These are phyloP conservation scores for Ladona fulva DNA, from an alignment of 1,140 invertebrate genomes.

Conservation along the genomic window DNA sequence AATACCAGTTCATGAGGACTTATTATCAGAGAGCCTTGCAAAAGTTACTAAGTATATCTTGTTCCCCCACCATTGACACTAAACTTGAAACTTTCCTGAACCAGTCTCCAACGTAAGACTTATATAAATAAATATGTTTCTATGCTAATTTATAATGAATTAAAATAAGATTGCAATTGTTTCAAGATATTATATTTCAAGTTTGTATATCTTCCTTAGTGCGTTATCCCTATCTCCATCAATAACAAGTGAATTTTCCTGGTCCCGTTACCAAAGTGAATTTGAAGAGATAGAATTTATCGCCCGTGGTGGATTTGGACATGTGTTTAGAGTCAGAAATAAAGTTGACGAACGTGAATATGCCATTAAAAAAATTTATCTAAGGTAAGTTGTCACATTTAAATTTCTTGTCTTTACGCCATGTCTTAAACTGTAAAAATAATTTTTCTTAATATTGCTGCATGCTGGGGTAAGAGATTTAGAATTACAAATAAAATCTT, in stretches of 20 bases:
- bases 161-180: no score
- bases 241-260: slow-evolving; percentile 31
- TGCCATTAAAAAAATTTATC: slow-evolving; percentile 71
- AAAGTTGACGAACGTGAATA: slow-evolving; percentile 65
- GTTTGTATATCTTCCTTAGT: background rate
- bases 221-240: background rate
- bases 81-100: slow-evolving; percentile 13
- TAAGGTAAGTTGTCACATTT: slow-evolving; percentile 45
- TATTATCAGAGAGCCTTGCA: slow-evolving; percentile 53
- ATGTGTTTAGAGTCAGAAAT: slow-evolving; percentile 53
- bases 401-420: no score
- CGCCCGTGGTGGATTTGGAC: slow-evolving; percentile 65
- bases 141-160: slow-evolving; percentile 7
- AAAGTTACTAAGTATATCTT: slow-evolving; percentile 46
- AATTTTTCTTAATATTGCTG: no score
- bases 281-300: slow-evolving; percentile 65
- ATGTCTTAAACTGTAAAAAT: no score
- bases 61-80: slow-evolving; percentile 28
- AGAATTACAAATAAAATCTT: no score
- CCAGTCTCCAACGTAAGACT: background rate
- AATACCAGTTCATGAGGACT: slow-evolving; percentile 53
- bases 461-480: no score
- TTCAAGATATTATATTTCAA: no score
- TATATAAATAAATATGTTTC: background rate
- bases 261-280: slow-evolving; percentile 60